These are phyloP conservation scores for Oppia nitens DNA, from an alignment of 1,140 invertebrate species.

Conservation along the genomic window DNA sequence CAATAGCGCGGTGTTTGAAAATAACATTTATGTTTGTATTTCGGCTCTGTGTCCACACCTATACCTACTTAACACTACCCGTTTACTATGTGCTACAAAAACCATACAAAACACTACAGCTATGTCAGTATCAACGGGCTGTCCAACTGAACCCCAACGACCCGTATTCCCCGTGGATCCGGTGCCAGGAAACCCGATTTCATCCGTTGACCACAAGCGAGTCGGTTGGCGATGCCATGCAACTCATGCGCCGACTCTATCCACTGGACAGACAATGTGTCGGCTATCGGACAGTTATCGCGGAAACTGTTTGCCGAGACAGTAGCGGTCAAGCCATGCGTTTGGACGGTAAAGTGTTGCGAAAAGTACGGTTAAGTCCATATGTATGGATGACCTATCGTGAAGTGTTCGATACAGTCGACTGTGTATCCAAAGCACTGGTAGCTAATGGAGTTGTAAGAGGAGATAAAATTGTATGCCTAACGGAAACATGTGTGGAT, in stretches of 20 bases:
- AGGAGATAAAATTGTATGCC: conserved; percentile 64
- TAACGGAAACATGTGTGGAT: conserved; percentile 90
- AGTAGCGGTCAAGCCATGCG: conserved; percentile 51
- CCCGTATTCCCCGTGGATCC: no score
- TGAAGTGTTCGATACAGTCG: conserved; percentile 54
- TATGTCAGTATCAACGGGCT: neutral
- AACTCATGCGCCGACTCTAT: conserved; percentile 52
- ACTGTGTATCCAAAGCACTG: conserved; percentile 59
- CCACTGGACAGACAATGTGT: conserved; percentile 49
- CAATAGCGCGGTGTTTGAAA: neutral
- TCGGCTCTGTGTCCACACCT: neutral
- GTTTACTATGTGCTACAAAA: conserved; percentile 66
- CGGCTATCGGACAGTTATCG: conserved; percentile 73
- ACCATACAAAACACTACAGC: conserved; percentile 42
- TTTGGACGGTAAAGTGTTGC: conserved; percentile 82
- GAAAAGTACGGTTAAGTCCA: conserved; percentile 62
- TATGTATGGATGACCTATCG: conserved; percentile 77
- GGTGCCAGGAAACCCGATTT: neutral
- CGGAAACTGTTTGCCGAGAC: conserved; percentile 47
- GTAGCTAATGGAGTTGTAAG: conserved; percentile 41
- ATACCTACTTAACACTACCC: conserved; percentile 57
- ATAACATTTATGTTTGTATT: neutral
- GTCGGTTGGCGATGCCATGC: conserved; percentile 71
- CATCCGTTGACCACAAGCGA: conserved; percentile 6
- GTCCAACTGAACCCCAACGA: no score